phyloP scores from a whole-genome alignment of 2,797 vertebrate genomes.

The Tauraco hartlaubi region DNA sequence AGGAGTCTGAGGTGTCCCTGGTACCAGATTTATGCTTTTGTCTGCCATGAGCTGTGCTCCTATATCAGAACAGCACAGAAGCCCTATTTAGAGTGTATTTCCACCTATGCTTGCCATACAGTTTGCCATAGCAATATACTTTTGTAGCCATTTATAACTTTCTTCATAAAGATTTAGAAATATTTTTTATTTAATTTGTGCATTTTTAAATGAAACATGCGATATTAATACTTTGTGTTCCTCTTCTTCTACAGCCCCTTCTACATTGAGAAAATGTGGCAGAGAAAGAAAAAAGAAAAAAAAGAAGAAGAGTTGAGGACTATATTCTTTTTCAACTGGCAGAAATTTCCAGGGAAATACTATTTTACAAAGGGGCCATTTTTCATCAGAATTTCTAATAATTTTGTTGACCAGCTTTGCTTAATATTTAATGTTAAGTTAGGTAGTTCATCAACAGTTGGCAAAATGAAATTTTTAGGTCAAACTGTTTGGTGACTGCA shows the following conservation, averaged over 20 bases:
- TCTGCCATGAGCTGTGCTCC: neutral
- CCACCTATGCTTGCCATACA: neutral
- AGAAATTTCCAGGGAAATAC: neutral
- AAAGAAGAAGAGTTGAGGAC: fast-evolving
- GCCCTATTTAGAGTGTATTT: neutral
- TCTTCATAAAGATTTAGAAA: neutral
- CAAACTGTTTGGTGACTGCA: neutral
- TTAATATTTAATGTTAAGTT: neutral
- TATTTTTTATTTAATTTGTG: neutral
- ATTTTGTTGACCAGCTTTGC: neutral
- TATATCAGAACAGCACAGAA: neutral
- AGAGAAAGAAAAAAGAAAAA: neutral
- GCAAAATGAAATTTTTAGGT: neutral
- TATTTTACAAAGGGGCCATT: neutral
- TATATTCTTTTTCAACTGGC: neutral
- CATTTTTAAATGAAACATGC: neutral
- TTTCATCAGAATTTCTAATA: neutral
- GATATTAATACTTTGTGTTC: neutral
- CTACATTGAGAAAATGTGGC: neutral
- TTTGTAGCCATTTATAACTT: neutral
- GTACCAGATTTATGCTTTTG: neutral
- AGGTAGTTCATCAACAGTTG: neutral
- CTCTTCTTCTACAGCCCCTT: neutral
- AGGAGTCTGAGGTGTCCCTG: neutral
- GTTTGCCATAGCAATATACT: neutral